phyloP scores from a whole-genome alignment of 2,888 invertebrate species.

The Stictocephala bisonia region DNA sequence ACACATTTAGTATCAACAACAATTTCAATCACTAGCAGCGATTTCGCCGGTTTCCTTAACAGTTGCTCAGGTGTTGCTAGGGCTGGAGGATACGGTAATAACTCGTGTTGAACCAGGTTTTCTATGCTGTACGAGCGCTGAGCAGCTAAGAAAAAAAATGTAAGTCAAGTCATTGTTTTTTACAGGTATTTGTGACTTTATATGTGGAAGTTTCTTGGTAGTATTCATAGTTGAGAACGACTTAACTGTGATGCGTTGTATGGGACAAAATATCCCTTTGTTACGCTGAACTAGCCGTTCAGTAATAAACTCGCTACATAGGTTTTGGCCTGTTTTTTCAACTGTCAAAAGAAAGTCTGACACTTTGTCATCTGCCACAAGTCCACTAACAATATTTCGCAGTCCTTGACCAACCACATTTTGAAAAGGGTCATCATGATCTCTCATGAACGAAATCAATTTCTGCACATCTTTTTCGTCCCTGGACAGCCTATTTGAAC shows the following conservation, averaged over 20 bases:
- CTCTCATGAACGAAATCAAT: constrained; percentile 16
- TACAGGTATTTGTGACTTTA: neutral
- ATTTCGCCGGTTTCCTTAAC: constrained; percentile 10
- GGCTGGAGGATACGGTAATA: constrained; percentile 16
- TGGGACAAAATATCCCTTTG: neutral
- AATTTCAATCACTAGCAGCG: constrained; percentile 11
- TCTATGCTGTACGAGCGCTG: constrained; percentile 33
- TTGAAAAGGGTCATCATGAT: constrained; percentile 21
- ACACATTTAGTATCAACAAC: constrained; percentile 22
- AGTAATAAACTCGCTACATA: constrained; percentile 5
- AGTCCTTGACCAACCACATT: neutral
- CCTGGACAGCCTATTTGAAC: constrained; percentile 3
- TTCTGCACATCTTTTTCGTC: constrained; percentile 33
- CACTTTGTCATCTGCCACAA: neutral
- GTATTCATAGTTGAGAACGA: neutral
- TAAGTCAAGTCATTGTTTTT: constrained; percentile 25
- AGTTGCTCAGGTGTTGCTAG: constrained; percentile 18
- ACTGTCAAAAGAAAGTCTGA: constrained; percentile 26
- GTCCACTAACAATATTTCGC: constrained; percentile 27
- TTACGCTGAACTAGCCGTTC: neutral
- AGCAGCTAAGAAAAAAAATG: constrained; percentile 32
- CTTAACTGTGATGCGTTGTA: constrained; percentile 12
- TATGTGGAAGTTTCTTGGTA: constrained; percentile 3
- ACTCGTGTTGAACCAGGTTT: constrained; percentile 37
- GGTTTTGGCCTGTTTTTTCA: neutral